Base-by-base conservation (phyloP, 2,113 vertebrate genomes). In the Pholis gunnellus region DNA sequence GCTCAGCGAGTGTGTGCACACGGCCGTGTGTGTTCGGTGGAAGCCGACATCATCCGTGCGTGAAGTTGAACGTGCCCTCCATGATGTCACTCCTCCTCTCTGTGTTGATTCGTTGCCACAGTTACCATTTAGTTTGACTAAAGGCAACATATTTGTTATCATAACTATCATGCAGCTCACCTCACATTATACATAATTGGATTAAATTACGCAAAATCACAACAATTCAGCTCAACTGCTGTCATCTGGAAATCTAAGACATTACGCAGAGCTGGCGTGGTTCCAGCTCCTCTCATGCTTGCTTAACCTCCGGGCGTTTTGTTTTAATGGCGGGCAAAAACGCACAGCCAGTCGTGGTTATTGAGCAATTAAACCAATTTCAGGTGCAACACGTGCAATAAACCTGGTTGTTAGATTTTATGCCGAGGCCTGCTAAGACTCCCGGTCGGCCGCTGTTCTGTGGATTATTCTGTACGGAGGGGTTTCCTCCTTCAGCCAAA, bases 141-240 rank as follows among this genome's bases (percentile, higher is more conserved):
- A 50, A 84, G 25, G 48, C 36, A 22, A 31, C 60, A 36, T 18
- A 59, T 65, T 22, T 78, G 68, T 60, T 42, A 74, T 75, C 78
- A 34, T 66, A 60, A 54, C 69, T 7, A 71, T 78, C 71, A 20
- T 13, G 66, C 20, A 57, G 38, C 74, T 59, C 40, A 70, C 56
- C 72, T 75, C 36, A 50, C 78, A 83, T 88, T 81, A 87, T 9
- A 85, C n/a, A 71, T 89, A 84, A 93, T 91, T 72, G 78, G 42
- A 40, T 50, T 46, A 50, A 87, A 87, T 90, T 67, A 38, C 79
- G 54, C 68, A 40, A 79, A 88, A 87, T 83, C 74, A 70, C 81
- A 79, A 78, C 73, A 79, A 9, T 72, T 67, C 48, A 38, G 18
- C 65, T 83, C 78, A 81, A 81, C 17, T 0, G 65, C 72, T 42